These are phyloP conservation scores for Muschampia plurimacula DNA, from an alignment of 2,888 invertebrate species.

Conservation along the genomic window DNA sequence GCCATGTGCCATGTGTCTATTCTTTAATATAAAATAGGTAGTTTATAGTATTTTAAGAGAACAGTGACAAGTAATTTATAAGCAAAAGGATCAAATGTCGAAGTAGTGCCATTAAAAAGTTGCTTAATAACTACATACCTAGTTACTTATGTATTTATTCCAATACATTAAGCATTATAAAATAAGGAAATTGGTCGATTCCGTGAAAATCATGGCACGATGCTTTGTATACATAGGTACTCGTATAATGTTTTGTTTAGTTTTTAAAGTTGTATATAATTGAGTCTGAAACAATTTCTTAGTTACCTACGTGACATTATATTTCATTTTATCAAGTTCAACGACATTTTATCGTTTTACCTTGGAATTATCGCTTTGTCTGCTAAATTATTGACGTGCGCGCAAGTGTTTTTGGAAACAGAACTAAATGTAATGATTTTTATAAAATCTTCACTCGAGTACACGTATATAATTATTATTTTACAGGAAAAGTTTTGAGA, in stretches of 20 bases:
- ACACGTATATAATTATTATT: neutral
- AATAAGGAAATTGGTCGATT: no score
- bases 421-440: neutral
- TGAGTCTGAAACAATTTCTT: constrained; percentile 3
- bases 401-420: constrained; percentile 16
- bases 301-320: constrained; percentile 51
- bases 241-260: neutral
- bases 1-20: no score
- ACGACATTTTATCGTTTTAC: constrained; percentile 75
- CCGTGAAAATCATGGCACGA: no score
- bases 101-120: no score
- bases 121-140: no score
- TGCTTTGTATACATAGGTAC: no score
- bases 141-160: no score
- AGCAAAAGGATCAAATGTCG: no score
- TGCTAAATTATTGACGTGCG: constrained; percentile 56
- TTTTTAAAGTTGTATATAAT: neutral
- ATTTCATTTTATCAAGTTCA: constrained; percentile 75
- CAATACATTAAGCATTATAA: no score
- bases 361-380: constrained; percentile 74
- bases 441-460: neutral
- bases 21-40: no score
- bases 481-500: neutral
- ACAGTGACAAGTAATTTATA: no score
- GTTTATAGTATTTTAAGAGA: no score